Evolutionary conservation across 2,797 vertebrate genomes (phyloP).

Genomic region (Heliangelus exortis): DNA sequence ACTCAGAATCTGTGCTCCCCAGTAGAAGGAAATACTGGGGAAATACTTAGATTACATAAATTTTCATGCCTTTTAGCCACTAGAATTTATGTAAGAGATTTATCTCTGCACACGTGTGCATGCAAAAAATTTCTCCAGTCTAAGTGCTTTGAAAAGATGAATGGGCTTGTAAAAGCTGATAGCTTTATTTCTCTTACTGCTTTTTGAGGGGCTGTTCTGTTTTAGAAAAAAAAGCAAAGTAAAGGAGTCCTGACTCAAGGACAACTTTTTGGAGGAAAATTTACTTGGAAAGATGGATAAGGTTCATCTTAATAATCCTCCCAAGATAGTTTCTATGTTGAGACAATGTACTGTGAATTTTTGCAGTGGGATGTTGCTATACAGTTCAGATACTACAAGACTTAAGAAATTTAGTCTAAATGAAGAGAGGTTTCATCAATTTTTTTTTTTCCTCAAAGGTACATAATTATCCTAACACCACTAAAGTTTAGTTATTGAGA

Average conservation of each 20-base stretch:
- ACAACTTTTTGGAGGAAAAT: background rate
- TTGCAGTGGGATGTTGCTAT: background rate
- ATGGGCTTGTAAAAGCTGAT: background rate
- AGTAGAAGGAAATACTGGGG: background rate
- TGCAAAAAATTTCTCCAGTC: background rate
- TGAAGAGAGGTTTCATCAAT: background rate
- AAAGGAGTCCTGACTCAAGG: background rate
- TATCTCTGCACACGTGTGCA: background rate
- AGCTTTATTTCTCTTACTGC: background rate
- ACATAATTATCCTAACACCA: background rate
- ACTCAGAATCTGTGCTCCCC: background rate
- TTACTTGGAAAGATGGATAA: background rate
- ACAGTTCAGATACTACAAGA: background rate
- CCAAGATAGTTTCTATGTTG: background rate
- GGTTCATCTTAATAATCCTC: background rate
- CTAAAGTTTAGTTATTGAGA: background rate
- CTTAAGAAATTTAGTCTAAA: background rate
- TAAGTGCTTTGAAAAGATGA: background rate
- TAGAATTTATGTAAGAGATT: background rate
- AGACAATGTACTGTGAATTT: background rate
- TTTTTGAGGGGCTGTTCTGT: background rate
- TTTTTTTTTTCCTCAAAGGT: background rate
- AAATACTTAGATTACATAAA: background rate
- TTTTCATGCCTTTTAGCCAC: background rate
- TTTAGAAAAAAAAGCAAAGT: background rate